Base-by-base conservation (phyloP, 2,113 vertebrate genomes). In the Malurus melanocephalus region DNA sequence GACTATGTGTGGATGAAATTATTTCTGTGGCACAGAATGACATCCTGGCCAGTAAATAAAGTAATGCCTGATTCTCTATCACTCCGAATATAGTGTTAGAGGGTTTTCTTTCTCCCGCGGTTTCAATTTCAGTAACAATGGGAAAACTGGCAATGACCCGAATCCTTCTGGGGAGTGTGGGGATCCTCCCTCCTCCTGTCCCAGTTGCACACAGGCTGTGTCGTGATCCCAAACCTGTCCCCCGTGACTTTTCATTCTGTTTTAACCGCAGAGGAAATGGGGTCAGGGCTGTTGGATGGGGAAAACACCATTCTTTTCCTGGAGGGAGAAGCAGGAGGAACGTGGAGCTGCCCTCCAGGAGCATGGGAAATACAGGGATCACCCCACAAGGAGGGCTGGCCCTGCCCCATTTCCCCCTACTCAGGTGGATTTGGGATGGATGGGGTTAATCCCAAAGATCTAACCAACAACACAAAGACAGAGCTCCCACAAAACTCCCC, bases 221-320 rank as follows among this genome's bases (percentile, higher is more conserved):
- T 11, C 14, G 30, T 27, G 49, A 5, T 1, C 10, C 43, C 21
- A 82, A 48, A 16, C 26, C 53, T 13, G 19, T 1, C 2, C 14
- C 45, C 43, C 0, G 0, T 30, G 2, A 0, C 32, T 20, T 77
- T 51, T 49, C 60, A 26, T 14, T 35, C 16, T 26, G 10, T 15
- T 80, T 79, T 43, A 49, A 49, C 32, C 22, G 3, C 14, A 42
- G 10, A 21, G 26, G 8, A 79, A 22, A 5, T 13, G 28, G 22
- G 38, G 74, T 55, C 38, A 5, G 33, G 4, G 27, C 32, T n/a
- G 20, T 7, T 1, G 2, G 9, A 26, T 26, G 6, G 23, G 52
- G 40, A 43, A 90, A 87, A 59, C 26, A 11, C 10, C 2, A 7
- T 76, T 87, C 8, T 79, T 87, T 9, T 79, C 6, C 40, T 48